Percentiles rank a stretch among this genome's conserved stretches.
Evolutionary conservation across 2,113 vertebrate species (phyloP).

Genomic region (Merops nubicus): DNA sequence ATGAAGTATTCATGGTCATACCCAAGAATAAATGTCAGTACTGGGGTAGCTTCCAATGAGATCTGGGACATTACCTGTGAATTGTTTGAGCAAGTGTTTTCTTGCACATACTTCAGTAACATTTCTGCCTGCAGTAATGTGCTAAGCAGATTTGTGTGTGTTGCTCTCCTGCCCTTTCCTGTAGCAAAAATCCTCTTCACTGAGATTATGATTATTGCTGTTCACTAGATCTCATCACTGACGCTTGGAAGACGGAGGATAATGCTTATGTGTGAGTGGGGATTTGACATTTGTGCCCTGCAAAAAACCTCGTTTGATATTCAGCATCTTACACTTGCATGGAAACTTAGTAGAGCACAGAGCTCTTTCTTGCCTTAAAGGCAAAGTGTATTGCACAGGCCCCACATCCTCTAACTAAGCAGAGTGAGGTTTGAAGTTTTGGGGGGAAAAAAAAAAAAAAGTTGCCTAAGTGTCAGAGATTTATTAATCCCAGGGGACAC

Average conservation of each 20-base stretch:
- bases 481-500: neutral
- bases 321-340: neutral
- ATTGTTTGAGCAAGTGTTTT: neutral
- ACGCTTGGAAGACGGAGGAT: neutral
- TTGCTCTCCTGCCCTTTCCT: neutral
- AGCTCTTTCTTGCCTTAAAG: neutral
- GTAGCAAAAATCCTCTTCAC: neutral
- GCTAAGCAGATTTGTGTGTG: neutral
- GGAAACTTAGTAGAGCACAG: neutral
- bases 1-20: slow-evolving; percentile 17
- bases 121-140: neutral
- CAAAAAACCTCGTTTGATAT: neutral
- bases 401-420: neutral
- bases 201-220: neutral
- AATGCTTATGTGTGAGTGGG: neutral
- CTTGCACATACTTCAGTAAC: neutral
- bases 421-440: neutral
- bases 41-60: neutral
- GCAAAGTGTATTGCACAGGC: neutral
- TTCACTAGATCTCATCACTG: neutral
- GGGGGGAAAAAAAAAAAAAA: neutral
- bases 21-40: neutral
- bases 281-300: neutral
- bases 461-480: neutral
- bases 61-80: neutral